Evolutionary conservation across 2,113 vertebrate genomes (phyloP), one percentile per base, ranked within the genome.

Genomic region (Perca fluviatilis): DNA sequence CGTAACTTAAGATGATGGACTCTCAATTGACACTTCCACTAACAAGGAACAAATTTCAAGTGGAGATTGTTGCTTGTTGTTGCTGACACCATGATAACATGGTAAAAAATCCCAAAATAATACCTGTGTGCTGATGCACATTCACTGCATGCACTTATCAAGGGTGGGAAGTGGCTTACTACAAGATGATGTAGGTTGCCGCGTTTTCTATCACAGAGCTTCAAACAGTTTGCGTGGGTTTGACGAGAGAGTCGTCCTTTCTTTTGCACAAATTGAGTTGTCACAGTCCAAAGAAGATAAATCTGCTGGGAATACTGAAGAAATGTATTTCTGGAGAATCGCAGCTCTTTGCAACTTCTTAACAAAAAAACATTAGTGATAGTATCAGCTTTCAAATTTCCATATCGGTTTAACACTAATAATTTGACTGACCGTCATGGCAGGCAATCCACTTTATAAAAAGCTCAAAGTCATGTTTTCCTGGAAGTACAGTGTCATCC

Each of bases 381-480:
- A 14, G 18, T 12, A 15, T 43, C 30, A 56, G 4, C 25, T 54
- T 54, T 47, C 12, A 58, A 12, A 69, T 18, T 18, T 70, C 10
- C 25, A 30, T 13, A 71, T 43, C 67, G 40, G 11, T 47, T 73
- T 3, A 54, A 36, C 11, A 50, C 9, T 16, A 67, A 73, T 50
- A 15, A 50, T 61, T 9, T 18, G 47, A 57, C 8, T 61, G 23
- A 43, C 27, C 25, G 62, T 75, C 23, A 50, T 36, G 63, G 63
- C 30, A 63, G 15, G 43, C 70, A 79, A 66, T 70, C 53, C 6
- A 30, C 30, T 77, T 74, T 73, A 15, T 46, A 27, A 5, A n/a
- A 33, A 63, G 19, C 66, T 64, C 16, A 47, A 64, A 69, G n/a
- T 56, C 5, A 49, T 65, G 7, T 54, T 36, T 72, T 57, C 49